Evolutionary conservation across 2,797 vertebrate genomes (phyloP).

Genomic region (Diceros bicornis): DNA sequence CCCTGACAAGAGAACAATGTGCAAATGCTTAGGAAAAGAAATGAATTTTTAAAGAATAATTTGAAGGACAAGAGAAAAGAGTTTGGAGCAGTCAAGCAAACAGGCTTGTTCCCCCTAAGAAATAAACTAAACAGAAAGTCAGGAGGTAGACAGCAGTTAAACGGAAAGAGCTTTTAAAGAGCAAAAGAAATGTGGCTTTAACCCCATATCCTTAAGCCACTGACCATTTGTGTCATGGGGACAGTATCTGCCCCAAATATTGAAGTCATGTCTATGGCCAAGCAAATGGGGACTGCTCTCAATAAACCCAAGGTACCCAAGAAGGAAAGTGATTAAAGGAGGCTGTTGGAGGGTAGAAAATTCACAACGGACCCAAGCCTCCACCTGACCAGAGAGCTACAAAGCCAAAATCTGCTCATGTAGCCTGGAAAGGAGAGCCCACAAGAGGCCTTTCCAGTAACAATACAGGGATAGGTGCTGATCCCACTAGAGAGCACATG

Average conservation of each 20-base stretch:
- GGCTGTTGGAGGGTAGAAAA: background rate
- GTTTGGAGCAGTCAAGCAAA: constrained; percentile 42
- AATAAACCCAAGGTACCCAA: constrained; percentile 10
- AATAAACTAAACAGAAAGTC: constrained; percentile 63
- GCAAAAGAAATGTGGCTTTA: constrained; percentile 48
- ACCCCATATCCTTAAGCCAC: constrained; percentile 28
- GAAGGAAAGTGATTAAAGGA: background rate
- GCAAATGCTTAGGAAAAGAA: constrained; percentile 70
- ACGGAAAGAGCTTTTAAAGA: constrained; percentile 50
- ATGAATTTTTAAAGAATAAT: constrained; percentile 65
- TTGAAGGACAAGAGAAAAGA: constrained; percentile 76
- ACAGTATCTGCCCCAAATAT: background rate
- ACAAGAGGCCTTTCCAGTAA: constrained; percentile 16
- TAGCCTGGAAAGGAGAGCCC: background rate
- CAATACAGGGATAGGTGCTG: background rate
- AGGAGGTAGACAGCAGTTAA: constrained; percentile 32
- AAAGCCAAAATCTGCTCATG: constrained; percentile 43
- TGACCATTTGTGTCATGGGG: constrained; percentile 1
- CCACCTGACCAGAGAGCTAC: background rate
- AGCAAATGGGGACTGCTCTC: background rate
- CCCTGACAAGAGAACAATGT: constrained; percentile 61
- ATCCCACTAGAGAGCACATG: background rate
- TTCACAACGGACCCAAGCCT: background rate
- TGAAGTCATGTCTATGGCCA: background rate
- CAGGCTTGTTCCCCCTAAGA: background rate